Conservation (phyloP, 2,888 invertebrate species). For the Diaphora mendica region DNA sequence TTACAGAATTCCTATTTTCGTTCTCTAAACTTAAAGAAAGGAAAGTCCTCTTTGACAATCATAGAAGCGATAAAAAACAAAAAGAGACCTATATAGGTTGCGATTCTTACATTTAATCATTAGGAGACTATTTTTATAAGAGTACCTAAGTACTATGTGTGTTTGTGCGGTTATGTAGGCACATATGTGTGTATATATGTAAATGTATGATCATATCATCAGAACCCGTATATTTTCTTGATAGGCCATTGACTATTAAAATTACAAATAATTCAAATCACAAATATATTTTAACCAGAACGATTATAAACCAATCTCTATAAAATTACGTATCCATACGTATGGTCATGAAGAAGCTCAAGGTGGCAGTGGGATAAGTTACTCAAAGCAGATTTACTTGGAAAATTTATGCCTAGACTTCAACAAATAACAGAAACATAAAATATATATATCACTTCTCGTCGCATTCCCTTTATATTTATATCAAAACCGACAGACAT, state of each 20-base stretch:
- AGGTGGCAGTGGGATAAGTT: not conserved
- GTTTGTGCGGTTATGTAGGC: not conserved
- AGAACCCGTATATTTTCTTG: too few species aligned
- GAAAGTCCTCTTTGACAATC: too few species aligned
- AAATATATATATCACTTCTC: not conserved
- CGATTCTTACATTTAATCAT: not conserved
- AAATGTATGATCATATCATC: not conserved
- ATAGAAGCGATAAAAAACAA: not conserved
- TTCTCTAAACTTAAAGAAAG: not conserved
- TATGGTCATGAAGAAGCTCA: too few species aligned
- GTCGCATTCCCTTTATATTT: not conserved
- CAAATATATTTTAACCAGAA: too few species aligned
- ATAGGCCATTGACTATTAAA: too few species aligned
- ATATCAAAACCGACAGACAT: constrained; percentile 29
- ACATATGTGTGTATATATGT: not conserved
- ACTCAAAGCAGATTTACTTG: not conserved
- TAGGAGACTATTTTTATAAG: not conserved
- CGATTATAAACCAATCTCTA: too few species aligned
- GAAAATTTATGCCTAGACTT: not conserved
- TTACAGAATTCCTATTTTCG: not conserved
- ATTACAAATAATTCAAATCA: too few species aligned
- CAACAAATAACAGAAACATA: not conserved
- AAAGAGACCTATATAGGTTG: not conserved
- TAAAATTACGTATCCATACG: too few species aligned
- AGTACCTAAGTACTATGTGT: not conserved